A percentile compares a stretch with the other conserved stretches of the same genome.
Conservation (phyloP, 53 echinoderm and acorn worm species). For the Crossaster papposus region DNA sequence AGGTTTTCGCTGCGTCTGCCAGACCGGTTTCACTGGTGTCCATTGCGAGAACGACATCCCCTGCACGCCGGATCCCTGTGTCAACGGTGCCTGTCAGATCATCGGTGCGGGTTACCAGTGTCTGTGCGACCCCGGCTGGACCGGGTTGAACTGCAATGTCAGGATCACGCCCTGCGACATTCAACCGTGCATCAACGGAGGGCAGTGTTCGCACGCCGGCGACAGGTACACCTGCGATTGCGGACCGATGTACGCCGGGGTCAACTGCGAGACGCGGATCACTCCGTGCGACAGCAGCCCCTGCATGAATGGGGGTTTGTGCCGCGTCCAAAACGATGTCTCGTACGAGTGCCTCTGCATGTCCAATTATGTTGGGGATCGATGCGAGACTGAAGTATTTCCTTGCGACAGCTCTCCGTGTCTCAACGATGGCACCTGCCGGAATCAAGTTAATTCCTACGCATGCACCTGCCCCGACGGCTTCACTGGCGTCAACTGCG, state of each 20-base stretch:
- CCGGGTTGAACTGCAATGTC: conserved; percentile 57
- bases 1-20: conserved; percentile 58
- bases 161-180: conserved; percentile 63
- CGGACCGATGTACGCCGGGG: conserved; percentile 46
- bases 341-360: conserved; percentile 72
- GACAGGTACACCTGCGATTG: conserved; percentile 41
- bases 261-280: conserved; percentile 73
- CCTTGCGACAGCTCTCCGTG: conserved; percentile 91
- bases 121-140: conserved; percentile 60
- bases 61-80: conserved; percentile 71
- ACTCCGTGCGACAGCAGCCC: conserved; percentile 91
- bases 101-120: conserved; percentile 64
- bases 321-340: conserved; percentile 62
- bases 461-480: conserved; percentile 75
- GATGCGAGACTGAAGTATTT: conserved; percentile 72
- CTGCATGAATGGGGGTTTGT: conserved; percentile 80
- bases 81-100: conserved; percentile 64
- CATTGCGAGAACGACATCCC: conserved; percentile 71
- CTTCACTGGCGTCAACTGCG: conserved; percentile 71
- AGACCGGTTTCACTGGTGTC: conserved; percentile 58
- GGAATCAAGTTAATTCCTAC: conserved; percentile 66
- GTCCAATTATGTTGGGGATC: conserved; percentile 71
- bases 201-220: conserved; percentile 53
- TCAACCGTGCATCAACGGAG: conserved; percentile 68
- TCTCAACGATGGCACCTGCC: conserved; percentile 66